These are phyloP conservation scores for Halcyon badia DNA, from an alignment of 2,797 vertebrate genomes.

Conservation along the genomic window DNA sequence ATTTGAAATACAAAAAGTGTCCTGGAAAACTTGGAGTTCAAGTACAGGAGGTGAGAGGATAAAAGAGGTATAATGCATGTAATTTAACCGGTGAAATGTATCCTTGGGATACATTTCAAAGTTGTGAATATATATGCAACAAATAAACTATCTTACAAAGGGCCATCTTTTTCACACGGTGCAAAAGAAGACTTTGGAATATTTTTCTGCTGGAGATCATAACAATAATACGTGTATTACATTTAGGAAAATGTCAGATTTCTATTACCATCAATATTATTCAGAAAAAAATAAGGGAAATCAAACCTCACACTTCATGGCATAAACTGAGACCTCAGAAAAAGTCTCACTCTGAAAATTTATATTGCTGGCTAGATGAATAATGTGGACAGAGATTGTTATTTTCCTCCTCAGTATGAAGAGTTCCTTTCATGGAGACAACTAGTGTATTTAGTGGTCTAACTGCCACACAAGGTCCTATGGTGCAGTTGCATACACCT, in stretches of 20 bases:
- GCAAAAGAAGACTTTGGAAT: not conserved
- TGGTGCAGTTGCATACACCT: fast-evolving
- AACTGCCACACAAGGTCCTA: not conserved
- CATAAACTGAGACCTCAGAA: not conserved
- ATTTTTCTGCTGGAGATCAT: not conserved
- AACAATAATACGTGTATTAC: not conserved
- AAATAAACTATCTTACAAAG: not conserved
- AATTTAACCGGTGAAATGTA: not conserved
- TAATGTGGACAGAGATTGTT: not conserved
- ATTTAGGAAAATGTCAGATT: not conserved
- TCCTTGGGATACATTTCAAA: not conserved
- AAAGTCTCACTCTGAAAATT: not conserved
- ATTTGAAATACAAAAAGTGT: not conserved
- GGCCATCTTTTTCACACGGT: not conserved
- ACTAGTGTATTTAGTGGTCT: not conserved
- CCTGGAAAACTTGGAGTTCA: not conserved
- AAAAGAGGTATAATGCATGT: not conserved
- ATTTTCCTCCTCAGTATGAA: not conserved
- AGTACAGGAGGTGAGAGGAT: not conserved
- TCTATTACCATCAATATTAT: not conserved
- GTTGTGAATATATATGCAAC: not conserved
- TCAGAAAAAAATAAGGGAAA: not conserved
- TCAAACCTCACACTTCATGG: not conserved
- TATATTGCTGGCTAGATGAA: not conserved
- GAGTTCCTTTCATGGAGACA: not conserved